Evolutionary conservation across 2,797 vertebrate genomes (phyloP), one percentile per base, ranked within the genome.

Genomic region (Sebastes matsubarae): DNA sequence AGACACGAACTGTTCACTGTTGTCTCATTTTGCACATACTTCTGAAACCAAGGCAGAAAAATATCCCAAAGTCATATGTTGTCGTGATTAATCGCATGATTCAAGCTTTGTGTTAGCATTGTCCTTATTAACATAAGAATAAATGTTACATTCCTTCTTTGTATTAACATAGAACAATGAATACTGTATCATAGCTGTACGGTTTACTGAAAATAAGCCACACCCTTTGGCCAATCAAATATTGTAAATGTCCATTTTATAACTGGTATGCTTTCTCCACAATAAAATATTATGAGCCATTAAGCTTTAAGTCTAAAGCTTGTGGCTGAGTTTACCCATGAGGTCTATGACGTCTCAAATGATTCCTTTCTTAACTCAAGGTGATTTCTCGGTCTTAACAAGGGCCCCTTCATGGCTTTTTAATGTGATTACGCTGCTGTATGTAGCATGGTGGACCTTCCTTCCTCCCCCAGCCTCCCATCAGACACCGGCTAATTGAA

Each of bases 401-500:
- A 92, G 88, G 82, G 86, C 79, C 85, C 90, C 90, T 92, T 92
- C 91, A 93, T 92, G 91, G 90, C 72, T 84, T 92, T 94, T 92
- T 92, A 94, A 93, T 90, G 84, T 83, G 91, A 94, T 94, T 95
- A 93, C 74, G 85, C 82, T 82, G 88, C 90, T 87, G 90, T 84
- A 81, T 89, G 80, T 79, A 68, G 74, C 83, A 76, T 78, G 75
- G 79, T 79, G 83, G 88, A 91, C 88, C 77, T 70, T 74, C 79
- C 77, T 83, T 82, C 88, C 89, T 88, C 87, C 90, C 87, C 84
- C 87, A 81, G 81, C 86, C 90, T 93, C 91, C 92, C 91, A 89
- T 93, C 93, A 94, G 87, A 94, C 92, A 84, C 79, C 73, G 89
- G 83, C 87, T 85, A 95, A 95, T 74, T 92, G 81, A 94, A 89